Percentiles rank a stretch among this genome's conserved stretches.
Evolutionary conservation across 2,888 invertebrate species (phyloP).

Genomic region (Chesias legatella): DNA sequence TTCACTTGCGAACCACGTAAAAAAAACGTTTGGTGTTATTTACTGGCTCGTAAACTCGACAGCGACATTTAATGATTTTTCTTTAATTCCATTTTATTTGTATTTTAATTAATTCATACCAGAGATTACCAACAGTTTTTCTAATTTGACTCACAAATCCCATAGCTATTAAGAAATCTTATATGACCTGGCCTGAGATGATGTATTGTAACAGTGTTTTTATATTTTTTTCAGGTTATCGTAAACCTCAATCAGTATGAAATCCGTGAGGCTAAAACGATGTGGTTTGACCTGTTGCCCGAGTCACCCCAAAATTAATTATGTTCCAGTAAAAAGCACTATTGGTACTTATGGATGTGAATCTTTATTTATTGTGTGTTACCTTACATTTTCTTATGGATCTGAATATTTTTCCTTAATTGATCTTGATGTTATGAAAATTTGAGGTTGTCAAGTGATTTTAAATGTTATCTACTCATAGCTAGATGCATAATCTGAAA

Average conservation of each 20-base stretch:
- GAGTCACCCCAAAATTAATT: constrained; percentile 68
- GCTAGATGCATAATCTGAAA: too few species aligned
- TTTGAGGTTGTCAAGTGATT: too few species aligned
- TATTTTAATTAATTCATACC: too few species aligned
- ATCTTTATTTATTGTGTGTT: constrained; percentile 34
- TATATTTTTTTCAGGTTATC: constrained; percentile 75
- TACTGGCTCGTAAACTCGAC: too few species aligned
- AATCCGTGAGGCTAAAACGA: constrained; percentile 83
- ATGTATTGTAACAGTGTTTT: background rate
- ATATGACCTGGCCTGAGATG: too few species aligned
- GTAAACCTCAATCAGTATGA: constrained; percentile 84
- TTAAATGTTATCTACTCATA: background rate
- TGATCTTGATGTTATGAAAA: constrained; percentile 34
- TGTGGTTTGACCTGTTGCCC: constrained; percentile 87
- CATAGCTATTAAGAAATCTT: too few species aligned
- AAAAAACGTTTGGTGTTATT: too few species aligned
- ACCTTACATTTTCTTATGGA: constrained; percentile 24
- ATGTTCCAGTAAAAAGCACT: constrained; percentile 22
- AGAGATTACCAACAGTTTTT: too few species aligned
- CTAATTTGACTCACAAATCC: too few species aligned
- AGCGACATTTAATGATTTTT: too few species aligned
- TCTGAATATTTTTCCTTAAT: constrained; percentile 30
- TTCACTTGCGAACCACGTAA: too few species aligned
- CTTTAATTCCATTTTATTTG: too few species aligned
- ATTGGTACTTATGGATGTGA: constrained; percentile 44